Evolutionary conservation across 2,113 vertebrate genomes (phyloP), one percentile per base, ranked within the genome.

Genomic region (Ceyx margarethae): DNA sequence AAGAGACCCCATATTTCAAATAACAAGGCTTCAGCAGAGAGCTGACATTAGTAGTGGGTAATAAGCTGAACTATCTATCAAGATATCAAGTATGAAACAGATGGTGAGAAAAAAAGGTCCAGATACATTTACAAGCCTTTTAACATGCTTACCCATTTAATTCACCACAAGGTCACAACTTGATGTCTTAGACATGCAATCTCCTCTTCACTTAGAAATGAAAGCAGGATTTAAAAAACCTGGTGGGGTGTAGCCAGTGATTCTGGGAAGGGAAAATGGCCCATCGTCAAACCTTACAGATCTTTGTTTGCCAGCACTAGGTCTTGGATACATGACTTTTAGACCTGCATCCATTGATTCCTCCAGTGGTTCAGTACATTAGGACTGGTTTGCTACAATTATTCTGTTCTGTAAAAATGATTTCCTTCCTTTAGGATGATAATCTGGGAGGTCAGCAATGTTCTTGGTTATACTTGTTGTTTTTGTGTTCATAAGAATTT

Each of bases 1-100:
- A 89, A 97, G 94, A 97, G 95, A 93, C 93, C 95, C 95, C 87
- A 87, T 97, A 97, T 98, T 97, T 98, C 97, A 98, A 95, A 96
- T 91, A 94, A 94, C 89, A 90, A 94, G 89, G 95, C 81, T 96
- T 96, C 87, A 83, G 91, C 68, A 83, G 83, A 94, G 73, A 95
- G 94, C 95, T 97, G 97, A 97, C 89, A 94, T 97, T 97, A 97
- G 95, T 94, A 95, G 95, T 96, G 87, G 95, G 94, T 95, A 97
- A 95, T 96, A 96, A 96, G 96, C 82, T 94, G 96, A 97, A 94
- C 93, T 96, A 97, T 97, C 96, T 96, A 97, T 97, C 97, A 97
- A 97, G 96, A 94, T 96, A 96, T 96, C 96, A 96, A 96, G 96
- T 88, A 94, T 85, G 91, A 97, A 97, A 96, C 96, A 96, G 94